A percentile compares a stretch with the other conserved stretches of the same genome.
These are phyloP conservation scores for Neostethus bicornis DNA, from an alignment of 2,797 vertebrate species.

Conservation along the genomic window DNA sequence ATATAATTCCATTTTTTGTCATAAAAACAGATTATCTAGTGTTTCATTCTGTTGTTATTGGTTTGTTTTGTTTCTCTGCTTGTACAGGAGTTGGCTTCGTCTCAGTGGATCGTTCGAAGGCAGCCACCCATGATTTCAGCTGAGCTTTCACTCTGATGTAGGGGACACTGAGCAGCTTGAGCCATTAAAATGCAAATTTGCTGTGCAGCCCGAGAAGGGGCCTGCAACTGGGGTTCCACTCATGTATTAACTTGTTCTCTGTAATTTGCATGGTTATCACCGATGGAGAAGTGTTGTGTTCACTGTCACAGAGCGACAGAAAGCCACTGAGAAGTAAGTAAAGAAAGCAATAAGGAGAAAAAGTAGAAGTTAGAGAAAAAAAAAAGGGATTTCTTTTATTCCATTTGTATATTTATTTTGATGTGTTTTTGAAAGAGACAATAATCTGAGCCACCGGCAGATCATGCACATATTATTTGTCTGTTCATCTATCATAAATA, in stretches of 20 bases:
- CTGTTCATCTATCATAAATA: too few species aligned
- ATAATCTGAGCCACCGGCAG: too few species aligned
- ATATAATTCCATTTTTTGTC: too few species aligned
- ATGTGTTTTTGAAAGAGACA: background rate
- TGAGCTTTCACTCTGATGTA: conserved; percentile 66
- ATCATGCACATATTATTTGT: too few species aligned
- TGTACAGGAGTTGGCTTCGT: conserved; percentile 27
- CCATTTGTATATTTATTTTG: background rate
- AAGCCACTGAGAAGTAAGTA: background rate
- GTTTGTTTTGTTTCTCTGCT: conserved; percentile 23
- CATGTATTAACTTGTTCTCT: conserved; percentile 35
- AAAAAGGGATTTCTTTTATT: background rate
- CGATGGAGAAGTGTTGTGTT: conserved; percentile 15
- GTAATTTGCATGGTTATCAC: conserved; percentile 45
- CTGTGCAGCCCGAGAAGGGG: conserved; percentile 37
- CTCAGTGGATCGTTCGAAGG: conserved; percentile 20
- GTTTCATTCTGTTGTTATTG: conserved; percentile 15
- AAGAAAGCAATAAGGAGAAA: background rate
- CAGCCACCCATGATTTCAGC: conserved; percentile 59
- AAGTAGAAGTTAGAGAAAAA: background rate
- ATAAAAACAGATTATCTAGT: conserved; percentile 14
- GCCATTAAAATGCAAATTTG: conserved; percentile 71
- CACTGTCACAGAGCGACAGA: conserved; percentile 6
- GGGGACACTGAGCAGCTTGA: conserved; percentile 39
- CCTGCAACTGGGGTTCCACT: conserved; percentile 26